A percentile compares a stretch with the other conserved stretches of the same genome.
Evolutionary conservation across 2,113 vertebrate species (phyloP).

Genomic region (Orientallactaga bullata): DNA sequence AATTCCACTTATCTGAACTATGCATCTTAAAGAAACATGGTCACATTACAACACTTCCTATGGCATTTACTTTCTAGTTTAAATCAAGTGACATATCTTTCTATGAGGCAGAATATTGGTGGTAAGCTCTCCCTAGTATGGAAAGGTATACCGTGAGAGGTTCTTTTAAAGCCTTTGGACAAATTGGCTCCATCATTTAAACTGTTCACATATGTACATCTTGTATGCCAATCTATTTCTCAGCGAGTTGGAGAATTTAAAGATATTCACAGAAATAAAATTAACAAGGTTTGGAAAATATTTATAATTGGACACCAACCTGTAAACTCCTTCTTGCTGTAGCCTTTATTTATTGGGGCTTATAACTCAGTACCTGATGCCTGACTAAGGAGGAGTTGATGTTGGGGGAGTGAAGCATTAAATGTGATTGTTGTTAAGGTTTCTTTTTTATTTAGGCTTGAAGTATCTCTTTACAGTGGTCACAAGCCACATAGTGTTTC

Average conservation of each 20-base stretch:
- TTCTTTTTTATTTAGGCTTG: neutral
- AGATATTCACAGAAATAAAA: neutral
- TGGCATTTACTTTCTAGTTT: slow-evolving; percentile 45
- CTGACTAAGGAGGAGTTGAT: neutral
- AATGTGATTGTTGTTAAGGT: neutral
- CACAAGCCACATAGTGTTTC: neutral
- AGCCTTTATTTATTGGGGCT: neutral
- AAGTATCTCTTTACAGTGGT: neutral
- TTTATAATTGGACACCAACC: neutral
- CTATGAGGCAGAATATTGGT: slow-evolving; percentile 50
- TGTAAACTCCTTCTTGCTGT: slow-evolving; percentile 2
- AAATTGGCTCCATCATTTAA: slow-evolving; percentile 5
- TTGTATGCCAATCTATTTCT: slow-evolving; percentile 27
- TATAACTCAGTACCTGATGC: slow-evolving; percentile 7
- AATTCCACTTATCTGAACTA: slow-evolving; percentile 38
- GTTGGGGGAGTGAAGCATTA: neutral
- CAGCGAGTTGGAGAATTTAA: neutral
- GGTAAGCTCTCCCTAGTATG: neutral
- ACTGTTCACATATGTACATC: neutral
- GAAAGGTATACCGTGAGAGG: slow-evolving; percentile 5
- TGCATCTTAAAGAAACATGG: neutral
- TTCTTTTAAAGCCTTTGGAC: slow-evolving; percentile 12
- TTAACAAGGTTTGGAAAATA: neutral
- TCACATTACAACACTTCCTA: slow-evolving; percentile 11
- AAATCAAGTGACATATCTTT: neutral